Evolutionary conservation across 2,113 vertebrate genomes (phyloP), one percentile per base, ranked within the genome.

Genomic region (Bubo bubo): DNA sequence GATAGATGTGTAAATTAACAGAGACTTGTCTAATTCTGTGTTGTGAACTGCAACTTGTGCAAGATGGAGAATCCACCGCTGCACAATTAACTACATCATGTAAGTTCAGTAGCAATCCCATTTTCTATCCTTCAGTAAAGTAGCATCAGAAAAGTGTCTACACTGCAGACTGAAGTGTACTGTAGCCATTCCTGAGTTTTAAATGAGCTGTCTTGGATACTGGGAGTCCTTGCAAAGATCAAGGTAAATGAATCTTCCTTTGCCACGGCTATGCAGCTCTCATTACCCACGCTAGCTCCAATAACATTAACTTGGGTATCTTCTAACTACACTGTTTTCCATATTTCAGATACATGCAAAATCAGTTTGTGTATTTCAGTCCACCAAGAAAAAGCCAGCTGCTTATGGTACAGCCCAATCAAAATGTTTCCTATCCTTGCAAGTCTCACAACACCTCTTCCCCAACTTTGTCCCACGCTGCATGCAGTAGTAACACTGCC

Each of bases 221-320:
- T 58, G 68, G 30, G 53, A 95, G 67, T 66, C 75, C 45, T 95
- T 95, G 82, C 67, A 68, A 92, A 92, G 86, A 80, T 58, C 32
- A 56, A 59, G 75, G 75, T 90, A 80, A 88, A 95, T 83, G 76
- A 90, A 90, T 79, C 72, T 92, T 88, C 71, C 79, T 95, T 86
- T 83, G 82, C 62, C 53, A 70, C 50, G 75, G 50, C 14, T 62
- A 0, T 76, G 59, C 53, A 83, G 45, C n/a, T 80, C 67, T 77
- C 55, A 9, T 90, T 88, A 80, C 30, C 67, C 32, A 58, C 14
- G 53, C 22, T 49, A 55, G 39, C 27, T 95, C 75, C 32, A 2
- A 10, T 14, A 56, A 66, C 9, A 35, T 88, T 76, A 93, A 76
- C 45, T n/a, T 79, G 12, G 9, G 4, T 43, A 68, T 66, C 43